Conservation (phyloP, 2,888 invertebrate genomes). For the Tiphia femorata region DNA sequence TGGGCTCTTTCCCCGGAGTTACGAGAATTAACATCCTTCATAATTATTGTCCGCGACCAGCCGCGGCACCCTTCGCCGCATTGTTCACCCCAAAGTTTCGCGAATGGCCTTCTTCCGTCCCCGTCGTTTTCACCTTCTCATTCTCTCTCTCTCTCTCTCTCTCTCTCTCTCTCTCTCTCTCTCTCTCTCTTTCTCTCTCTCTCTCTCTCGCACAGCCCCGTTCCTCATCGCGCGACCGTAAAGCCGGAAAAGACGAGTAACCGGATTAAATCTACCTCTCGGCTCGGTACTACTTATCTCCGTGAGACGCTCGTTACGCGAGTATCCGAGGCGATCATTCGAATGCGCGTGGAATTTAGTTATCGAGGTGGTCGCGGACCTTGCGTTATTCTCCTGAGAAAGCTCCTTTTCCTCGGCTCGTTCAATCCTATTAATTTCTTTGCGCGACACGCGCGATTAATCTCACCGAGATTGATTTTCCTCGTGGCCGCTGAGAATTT, state of each 20-base stretch:
- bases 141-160: not conserved
- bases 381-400: too few species aligned
- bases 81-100: conserved; percentile 4
- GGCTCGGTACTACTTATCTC: not conserved
- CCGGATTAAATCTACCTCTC: not conserved
- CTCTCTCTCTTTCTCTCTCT: not conserved
- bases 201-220: not conserved
- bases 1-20: not conserved
- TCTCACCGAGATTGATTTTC: too few species aligned
- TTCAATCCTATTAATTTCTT: too few species aligned
- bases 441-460: too few species aligned
- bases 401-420: too few species aligned
- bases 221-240: not conserved
- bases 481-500: too few species aligned
- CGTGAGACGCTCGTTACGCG: not conserved
- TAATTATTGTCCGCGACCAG: conserved; percentile 16
- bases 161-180: not conserved
- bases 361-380: too few species aligned
- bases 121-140: not conserved
- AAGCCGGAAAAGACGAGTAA: not conserved
- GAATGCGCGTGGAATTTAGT: too few species aligned
- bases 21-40: conserved; percentile 20
- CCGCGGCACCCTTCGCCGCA: not conserved
- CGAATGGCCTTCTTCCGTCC: not conserved
- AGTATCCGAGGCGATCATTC: too few species aligned